Evolutionary conservation across 1,140 invertebrate genomes (phyloP).

Genomic region (Lepidurus arcticus): DNA sequence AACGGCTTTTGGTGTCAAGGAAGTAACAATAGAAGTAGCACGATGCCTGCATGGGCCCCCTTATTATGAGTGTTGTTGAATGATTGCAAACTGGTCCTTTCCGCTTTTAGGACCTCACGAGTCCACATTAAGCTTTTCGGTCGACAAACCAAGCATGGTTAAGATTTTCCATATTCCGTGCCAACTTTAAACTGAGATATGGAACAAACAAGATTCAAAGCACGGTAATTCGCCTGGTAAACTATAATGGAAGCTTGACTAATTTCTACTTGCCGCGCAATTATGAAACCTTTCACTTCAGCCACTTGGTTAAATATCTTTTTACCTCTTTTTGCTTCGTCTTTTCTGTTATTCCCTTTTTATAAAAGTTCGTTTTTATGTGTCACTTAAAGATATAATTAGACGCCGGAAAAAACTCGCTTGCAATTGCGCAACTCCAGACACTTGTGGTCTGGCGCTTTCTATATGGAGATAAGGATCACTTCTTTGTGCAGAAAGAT

Average conservation of each 20-base stretch:
- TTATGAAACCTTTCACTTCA: conserved; percentile 1
- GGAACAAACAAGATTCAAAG: neutral
- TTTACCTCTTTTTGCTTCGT: neutral
- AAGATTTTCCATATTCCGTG: too few species aligned
- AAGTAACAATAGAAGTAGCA: conserved; percentile 3
- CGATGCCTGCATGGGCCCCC: neutral
- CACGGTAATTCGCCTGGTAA: neutral
- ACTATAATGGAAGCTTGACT: neutral
- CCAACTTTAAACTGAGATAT: neutral
- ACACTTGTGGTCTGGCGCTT: too few species aligned
- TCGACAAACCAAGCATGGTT: too few species aligned
- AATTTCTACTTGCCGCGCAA: neutral
- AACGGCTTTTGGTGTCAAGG: conserved; percentile 7
- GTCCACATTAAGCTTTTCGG: neutral
- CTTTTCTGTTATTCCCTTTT: neutral
- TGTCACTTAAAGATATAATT: neutral
- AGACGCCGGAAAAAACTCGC: neutral
- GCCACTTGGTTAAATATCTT: neutral
- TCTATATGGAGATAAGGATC: too few species aligned
- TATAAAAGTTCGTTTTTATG: neutral
- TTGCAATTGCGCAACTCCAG: too few species aligned
- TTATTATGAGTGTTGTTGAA: neutral
- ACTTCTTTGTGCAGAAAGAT: too few species aligned
- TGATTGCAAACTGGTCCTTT: neutral
- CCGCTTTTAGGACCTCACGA: neutral